Evolutionary conservation across 1,140 invertebrate genomes (phyloP), one percentile per base, ranked within the genome.

Genomic region (Rhyzopertha dominica): DNA sequence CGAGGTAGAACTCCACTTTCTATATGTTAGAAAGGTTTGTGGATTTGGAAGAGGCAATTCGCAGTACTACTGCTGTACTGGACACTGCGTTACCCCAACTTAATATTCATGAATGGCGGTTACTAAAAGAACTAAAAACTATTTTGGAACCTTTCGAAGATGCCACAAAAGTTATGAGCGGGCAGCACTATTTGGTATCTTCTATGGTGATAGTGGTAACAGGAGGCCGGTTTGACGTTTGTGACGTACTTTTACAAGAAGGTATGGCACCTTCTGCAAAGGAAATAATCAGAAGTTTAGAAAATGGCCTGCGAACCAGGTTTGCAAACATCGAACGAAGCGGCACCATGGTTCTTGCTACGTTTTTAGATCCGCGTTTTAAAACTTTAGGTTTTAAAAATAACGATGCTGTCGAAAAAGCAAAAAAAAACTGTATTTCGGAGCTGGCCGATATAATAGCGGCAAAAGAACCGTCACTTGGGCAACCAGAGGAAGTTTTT

Each of bases 1-100:
- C 63, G 5, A 34, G 67, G 12, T 69, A 63, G 62, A 67, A 66
- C 22, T 59, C 55, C 9, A 59, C 51, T 8, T 66, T 47, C 51
- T 58, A 58, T 23, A 67, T 66, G 60, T 16, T 67, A 3, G 29
- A 61, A 29, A 31, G 62, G 47, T 61, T 63, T 52, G 8, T 65
- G 5, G 43, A 53, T 5, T 38, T 64, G 8, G 46, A 52, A 41
- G 36, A 46, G 20, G 29, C 43, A 2, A 8, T 44, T 10, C 23
- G 18, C 5, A 42, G 43, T n/a, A 16, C 46, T 10, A 24, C 35
- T 4, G 43, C 31, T 23, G 13, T 46, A 17, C 20, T 30, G 25
- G 34, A 47, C 18, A 22, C 7, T 22, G 19, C 13, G 16, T 24
- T 49, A 5, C 42, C 47, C 18, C 16, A 4, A 4, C 1, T 53